Evolutionary conservation across 2,888 invertebrate genomes (phyloP).

Genomic region (Unio delphinus): DNA sequence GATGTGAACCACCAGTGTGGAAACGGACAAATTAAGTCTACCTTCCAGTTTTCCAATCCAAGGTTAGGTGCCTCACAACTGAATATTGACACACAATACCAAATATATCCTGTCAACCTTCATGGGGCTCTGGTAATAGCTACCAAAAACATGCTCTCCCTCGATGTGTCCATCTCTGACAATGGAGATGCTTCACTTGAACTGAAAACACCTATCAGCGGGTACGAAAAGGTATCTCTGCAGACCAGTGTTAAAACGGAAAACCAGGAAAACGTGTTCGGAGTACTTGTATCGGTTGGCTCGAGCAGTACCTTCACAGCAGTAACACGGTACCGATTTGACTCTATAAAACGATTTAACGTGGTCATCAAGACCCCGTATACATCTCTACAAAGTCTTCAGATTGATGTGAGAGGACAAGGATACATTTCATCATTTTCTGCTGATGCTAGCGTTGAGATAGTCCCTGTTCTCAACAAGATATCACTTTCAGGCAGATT

Average conservation of each 20-base stretch:
- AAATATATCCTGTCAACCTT: not conserved
- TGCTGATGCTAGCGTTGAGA: conserved; percentile 30
- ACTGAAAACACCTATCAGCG: not conserved
- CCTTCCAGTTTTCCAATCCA: conserved; percentile 13
- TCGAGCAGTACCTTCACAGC: conserved; percentile 5
- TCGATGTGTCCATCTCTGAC: conserved; percentile 26
- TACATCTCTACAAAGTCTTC: conserved; percentile 8
- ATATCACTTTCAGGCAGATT: conserved; percentile 21
- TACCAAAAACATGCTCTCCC: not conserved
- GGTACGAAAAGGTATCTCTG: conserved; percentile 21
- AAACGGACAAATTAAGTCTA: conserved; percentile 31
- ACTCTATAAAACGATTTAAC: conserved; percentile 14
- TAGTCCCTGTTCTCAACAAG: conserved; percentile 26
- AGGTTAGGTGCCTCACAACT: conserved; percentile 20
- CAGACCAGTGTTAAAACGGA: no score
- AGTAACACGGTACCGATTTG: conserved; percentile 21
- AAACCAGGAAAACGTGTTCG: no score
- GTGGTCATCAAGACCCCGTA: conserved; percentile 30
- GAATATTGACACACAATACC: conserved; percentile 30
- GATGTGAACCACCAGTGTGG: conserved; percentile 42
- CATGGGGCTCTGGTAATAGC: no score
- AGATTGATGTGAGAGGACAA: conserved; percentile 2
- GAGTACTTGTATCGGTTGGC: no score
- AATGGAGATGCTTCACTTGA: conserved; percentile 1
- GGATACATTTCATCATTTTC: conserved; percentile 17